Evolutionary conservation across 2,888 invertebrate genomes (phyloP), one percentile per base, ranked within the genome.

Genomic region (Gibbula magus): DNA sequence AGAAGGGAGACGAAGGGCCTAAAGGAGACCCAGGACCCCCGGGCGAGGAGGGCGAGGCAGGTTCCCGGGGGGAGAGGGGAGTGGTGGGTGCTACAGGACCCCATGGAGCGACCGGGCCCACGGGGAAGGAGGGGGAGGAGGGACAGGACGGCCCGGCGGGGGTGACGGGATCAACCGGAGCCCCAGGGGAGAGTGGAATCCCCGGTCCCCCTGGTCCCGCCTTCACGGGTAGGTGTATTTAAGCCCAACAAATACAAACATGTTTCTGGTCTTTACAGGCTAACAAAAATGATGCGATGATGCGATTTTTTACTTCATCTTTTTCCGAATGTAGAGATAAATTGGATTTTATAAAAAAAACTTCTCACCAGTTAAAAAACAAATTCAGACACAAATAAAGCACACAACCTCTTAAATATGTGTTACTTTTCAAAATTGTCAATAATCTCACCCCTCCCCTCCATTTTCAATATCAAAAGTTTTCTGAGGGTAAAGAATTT

Each of bases 121-220:
- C 16, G 54, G 80, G 80, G 39, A n/a, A 25, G 10, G 45, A 35
- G n/a, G 80, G 80, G n/a, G 32, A 22, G 25, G 54, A 70, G 16
- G 77, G 81, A 3, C 56, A 75, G 61, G n/a, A 45, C 22, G 79
- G 81, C 2, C 76, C 79, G 7, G 73, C 13, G n/a, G 78, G 75
- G 53, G 25, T 61, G 16, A 56, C 53, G 25, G 77, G 77, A 56
- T 22, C 61, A 20, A 51, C 51, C 13, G 77, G 77, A 2, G 16
- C 77, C 0, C 1, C 10, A 35, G 73, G 73, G 0, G 45, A 45
- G 22, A 13, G 20, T 5, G 73, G 73, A 18, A 45, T 45, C 18
- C 29, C 73, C 16, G 73, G 73, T 7, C 45, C 73, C 16, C 39
- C 20, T 2, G 73, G 73, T 18, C 73, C 73, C 13, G 45, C 13